Evolutionary conservation across 2,113 vertebrate genomes (phyloP), one percentile per base, ranked within the genome.

Genomic region (Stomatorhinus ivindoensis): DNA sequence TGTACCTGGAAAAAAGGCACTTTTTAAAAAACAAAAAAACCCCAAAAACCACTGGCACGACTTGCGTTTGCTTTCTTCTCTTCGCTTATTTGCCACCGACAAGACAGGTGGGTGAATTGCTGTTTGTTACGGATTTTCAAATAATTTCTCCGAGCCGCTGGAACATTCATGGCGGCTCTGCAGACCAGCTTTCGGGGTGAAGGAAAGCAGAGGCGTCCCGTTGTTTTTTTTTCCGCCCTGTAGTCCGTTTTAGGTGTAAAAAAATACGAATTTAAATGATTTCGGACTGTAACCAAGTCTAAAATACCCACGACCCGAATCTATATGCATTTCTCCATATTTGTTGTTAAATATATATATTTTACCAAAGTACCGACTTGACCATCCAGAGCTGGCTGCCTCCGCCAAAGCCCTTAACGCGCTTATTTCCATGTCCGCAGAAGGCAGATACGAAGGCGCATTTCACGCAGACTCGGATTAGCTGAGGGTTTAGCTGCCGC

Each of bases 91-190:
- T 87, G 27, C 83, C 80, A 51, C 91, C 51, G 88, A 89, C 89
- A 11, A 90, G 82, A 80, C 89, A 93, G 95, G 96, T 96, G 89
- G 95, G 95, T 92, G 24, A 1, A 15, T 35, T 27, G 44, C 27
- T 9, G 31, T 17, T 85, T 92, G 93, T 91, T 6, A 86, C 31
- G 65, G 89, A 7, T 93, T 95, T 95, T 95, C 89, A 82, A 4
- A 47, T 76, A 88, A 92, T 92, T 92, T 91, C 93, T 95, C 95
- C 95, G 95, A 95, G 92, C 94, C 93, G 90, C 89, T 92, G 89
- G 90, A 93, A 92, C 94, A 92, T 95, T 96, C 94, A 96, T 96
- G 96, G 96, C 96, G 95, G 95, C 95, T 92, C 92, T 89, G 93
- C 95, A 91, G 94, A 93, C 95, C 91, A 92, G 90, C 94, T 92